Base-by-base conservation (phyloP, 2,797 vertebrate species). In the Cossypha dichroa region DNA sequence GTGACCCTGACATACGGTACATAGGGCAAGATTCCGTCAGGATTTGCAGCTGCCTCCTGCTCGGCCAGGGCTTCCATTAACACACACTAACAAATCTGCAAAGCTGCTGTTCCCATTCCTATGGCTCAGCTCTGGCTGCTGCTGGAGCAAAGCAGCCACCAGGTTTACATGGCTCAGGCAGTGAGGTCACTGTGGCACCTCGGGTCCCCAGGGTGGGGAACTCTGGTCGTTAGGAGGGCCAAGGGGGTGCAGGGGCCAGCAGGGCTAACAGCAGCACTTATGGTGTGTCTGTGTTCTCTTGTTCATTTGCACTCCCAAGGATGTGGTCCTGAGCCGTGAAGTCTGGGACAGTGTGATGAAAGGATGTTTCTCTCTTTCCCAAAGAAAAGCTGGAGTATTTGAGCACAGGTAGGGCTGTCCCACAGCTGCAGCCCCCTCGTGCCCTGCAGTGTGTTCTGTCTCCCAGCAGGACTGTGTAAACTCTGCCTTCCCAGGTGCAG, bases 231-330 rank as follows among this genome's bases (percentile, higher is more conserved):
- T 15, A 8, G 54, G 36, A 76, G 41, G 38, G 40, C 88, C 2
- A 2, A 29, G 68, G 0, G 3, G 6, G 48, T 59, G 76, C 21
- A 10, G 69, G 52, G 6, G 31, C 69, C 23, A 1, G 41, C 2
- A 1, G 75, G 84, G 88, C 94, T 25, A 19, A 67, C 82, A 73
- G 46, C 92, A 90, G 72, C 88, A 45, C 92, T 94, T 79, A 15
- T 0, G 26, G 21, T 4, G 0, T 70, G 63, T 73, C 67, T 85
- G 63, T 38, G 7, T 89, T 66, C 63, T 86, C 67, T 70, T 67
- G 85, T 60, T 91, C 3, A 1, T 96, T 95, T 96, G 96, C 96
- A 96, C 96, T 95, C 89, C 89, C 3, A 4, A 69, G 80, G 41
- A 45, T 1, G 1, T 46, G 36, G 90, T 85, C 90, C 84, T 92